Evolutionary conservation across 2,113 vertebrate genomes (phyloP).

Genomic region (Blennius ocellaris): DNA sequence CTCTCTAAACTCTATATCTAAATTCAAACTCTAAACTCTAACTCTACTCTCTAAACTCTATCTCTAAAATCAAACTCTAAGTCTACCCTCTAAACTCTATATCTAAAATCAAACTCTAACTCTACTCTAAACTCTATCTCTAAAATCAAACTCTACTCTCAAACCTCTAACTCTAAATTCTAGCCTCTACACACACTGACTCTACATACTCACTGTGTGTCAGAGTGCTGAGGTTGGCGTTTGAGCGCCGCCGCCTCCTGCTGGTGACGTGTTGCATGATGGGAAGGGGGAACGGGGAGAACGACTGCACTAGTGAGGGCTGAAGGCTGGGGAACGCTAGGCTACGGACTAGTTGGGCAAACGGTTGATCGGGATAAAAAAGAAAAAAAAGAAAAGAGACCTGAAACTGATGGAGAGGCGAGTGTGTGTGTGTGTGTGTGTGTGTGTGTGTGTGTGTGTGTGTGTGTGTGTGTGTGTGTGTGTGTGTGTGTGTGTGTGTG

Average conservation of each 20-base stretch:
- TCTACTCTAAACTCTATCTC: too few relatives aligned
- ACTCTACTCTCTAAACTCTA: too few relatives aligned
- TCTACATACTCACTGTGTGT: conserved; percentile 67
- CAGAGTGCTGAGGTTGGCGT: conserved; percentile 26
- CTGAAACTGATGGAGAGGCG: conserved; percentile 1
- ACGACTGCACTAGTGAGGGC: conserved; percentile 74
- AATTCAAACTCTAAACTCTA: too few relatives aligned
- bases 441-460: too few relatives aligned
- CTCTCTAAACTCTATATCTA: too few relatives aligned
- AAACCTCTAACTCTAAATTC: not conserved
- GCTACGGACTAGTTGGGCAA: conserved; percentile 72
- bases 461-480: too few relatives aligned
- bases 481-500: too few relatives aligned
- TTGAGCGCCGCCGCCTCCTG: conserved; percentile 55
- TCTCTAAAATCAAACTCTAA: too few relatives aligned
- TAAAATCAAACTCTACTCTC: not conserved
- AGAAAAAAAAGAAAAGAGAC: conserved; percentile 8
- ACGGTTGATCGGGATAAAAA: conserved; percentile 17
- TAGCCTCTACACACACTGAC: not conserved
- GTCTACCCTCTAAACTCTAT: too few relatives aligned
- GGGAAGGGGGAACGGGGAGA: conserved; percentile 68
- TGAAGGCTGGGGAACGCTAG: conserved; percentile 77
- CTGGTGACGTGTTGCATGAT: conserved; percentile 27
- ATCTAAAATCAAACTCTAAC: too few relatives aligned
- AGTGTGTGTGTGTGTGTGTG: too few relatives aligned